Conservation (phyloP, 2,888 invertebrate species). For the Hypercompe scribonia region DNA sequence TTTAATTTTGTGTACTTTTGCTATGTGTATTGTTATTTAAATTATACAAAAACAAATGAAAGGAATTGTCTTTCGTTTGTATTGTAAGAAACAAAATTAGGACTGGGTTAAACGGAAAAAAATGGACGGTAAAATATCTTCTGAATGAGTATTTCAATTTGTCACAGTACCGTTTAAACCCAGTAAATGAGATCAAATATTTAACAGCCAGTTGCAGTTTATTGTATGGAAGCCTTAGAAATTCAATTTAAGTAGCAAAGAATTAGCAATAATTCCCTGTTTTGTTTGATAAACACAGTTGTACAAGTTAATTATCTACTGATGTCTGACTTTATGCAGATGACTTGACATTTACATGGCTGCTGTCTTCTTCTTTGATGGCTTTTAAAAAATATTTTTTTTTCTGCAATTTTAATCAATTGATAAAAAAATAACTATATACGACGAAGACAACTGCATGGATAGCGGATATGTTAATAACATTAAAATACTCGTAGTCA, state of each 20-base stretch:
- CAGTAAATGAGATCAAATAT: neutral
- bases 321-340: neutral
- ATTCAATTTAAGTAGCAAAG: neutral
- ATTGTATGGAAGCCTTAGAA: neutral
- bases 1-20: no score
- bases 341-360: neutral
- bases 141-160: neutral
- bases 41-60: neutral
- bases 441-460: no score
- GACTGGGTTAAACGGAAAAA: no score
- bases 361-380: no score
- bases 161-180: neutral
- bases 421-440: no score
- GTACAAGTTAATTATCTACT: neutral
- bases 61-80: neutral
- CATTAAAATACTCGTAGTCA: no score
- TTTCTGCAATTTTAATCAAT: no score
- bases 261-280: neutral
- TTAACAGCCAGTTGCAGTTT: neutral
- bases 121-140: neutral
- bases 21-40: no score
- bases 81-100: neutral
- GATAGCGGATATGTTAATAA: no score
- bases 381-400: no score
- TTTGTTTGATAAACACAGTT: neutral